phyloP scores from a whole-genome alignment of 2,888 invertebrate genomes.

The Phyllotreta striolata region DNA sequence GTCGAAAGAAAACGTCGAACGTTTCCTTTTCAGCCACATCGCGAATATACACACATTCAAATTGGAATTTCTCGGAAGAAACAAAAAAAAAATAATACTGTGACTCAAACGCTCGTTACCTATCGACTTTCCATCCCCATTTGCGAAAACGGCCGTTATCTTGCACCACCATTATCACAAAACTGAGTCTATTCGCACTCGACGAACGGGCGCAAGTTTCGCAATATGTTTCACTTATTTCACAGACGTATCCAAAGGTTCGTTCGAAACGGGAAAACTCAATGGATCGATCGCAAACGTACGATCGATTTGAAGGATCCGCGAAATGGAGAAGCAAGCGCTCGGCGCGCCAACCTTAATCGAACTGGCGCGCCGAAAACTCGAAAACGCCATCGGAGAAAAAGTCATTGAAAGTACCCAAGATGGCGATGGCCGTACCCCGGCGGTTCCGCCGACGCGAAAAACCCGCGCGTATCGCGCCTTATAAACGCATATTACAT shows the following conservation, averaged over 20 bases:
- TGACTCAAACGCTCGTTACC: no score
- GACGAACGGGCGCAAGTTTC: slow-evolving; percentile 46
- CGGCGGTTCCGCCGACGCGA: slow-evolving; percentile 49
- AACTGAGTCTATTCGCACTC: slow-evolving; percentile 50
- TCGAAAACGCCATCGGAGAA: slow-evolving; percentile 34
- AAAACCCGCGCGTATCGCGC: slow-evolving; percentile 49
- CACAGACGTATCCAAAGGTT: slow-evolving; percentile 1
- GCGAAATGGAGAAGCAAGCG: neutral
- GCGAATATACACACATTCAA: no score
- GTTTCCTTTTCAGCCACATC: slow-evolving; percentile 8
- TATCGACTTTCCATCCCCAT: slow-evolving; percentile 56
- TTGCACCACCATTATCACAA: slow-evolving; percentile 60
- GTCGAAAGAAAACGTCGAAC: slow-evolving; percentile 11
- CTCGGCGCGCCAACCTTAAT: slow-evolving; percentile 14
- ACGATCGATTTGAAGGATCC: slow-evolving; percentile 45
- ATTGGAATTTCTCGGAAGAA: no score
- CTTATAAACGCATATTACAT: slow-evolving; percentile 44
- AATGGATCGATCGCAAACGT: slow-evolving; percentile 40
- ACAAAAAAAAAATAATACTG: no score
- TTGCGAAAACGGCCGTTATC: slow-evolving; percentile 52
- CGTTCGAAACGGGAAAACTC: slow-evolving; percentile 30
- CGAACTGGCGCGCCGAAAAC: slow-evolving; percentile 30
- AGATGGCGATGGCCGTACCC: slow-evolving; percentile 54
- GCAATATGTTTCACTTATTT: slow-evolving; percentile 2
- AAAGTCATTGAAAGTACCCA: slow-evolving; percentile 55